phyloP scores from a whole-genome alignment of 2,113 vertebrate species.

The cat (Felis catus) region DNA sequence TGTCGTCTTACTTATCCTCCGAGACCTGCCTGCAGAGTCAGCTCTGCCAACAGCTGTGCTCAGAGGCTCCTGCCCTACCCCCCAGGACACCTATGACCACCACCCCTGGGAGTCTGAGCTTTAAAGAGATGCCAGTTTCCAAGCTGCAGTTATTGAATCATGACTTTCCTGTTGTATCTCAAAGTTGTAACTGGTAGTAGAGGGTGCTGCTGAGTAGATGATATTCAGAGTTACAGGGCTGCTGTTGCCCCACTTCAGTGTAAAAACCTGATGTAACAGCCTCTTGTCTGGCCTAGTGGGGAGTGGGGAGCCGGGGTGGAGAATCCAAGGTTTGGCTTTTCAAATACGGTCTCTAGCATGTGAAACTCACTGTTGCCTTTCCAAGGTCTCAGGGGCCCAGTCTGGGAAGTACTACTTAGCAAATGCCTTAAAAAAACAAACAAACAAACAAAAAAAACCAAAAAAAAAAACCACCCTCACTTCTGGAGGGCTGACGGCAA shows the following conservation, averaged over 20 bases:
- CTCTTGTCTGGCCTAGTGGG: neutral
- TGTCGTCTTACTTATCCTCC: neutral
- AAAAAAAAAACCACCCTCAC: neutral
- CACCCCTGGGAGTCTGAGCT: neutral
- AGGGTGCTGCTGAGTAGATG: neutral
- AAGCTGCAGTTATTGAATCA: neutral
- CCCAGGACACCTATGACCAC: neutral
- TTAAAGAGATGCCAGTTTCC: neutral
- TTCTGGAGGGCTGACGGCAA: neutral
- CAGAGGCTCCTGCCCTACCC: neutral
- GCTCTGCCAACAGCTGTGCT: neutral
- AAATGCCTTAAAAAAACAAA: slow-evolving; percentile 17
- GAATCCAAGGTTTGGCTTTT: neutral
- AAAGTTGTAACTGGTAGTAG: neutral
- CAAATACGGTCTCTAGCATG: neutral
- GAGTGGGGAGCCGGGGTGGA: neutral
- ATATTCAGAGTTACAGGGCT: neutral
- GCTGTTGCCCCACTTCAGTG: neutral
- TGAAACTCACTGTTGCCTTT: neutral
- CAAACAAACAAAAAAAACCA: too few relatives aligned
- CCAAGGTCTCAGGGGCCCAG: neutral
- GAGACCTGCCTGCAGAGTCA: neutral
- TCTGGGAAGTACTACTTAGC: neutral
- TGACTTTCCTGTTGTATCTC: neutral
- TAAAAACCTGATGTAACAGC: neutral